Conservation (phyloP, 1,140 invertebrate species). For the Lamellibrachia luymesi region DNA sequence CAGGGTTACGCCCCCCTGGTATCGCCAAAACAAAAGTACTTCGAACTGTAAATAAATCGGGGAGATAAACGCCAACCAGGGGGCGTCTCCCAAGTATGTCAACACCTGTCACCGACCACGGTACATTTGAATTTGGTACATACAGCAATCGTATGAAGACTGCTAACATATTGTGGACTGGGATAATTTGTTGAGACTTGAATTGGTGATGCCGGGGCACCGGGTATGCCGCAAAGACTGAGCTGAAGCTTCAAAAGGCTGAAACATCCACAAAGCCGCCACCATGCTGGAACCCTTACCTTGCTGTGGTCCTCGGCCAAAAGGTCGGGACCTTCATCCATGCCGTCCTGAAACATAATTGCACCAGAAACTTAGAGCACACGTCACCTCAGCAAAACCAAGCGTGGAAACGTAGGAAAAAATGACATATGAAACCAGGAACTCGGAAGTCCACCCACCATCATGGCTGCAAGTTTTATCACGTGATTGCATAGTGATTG, state of each 20-base stretch:
- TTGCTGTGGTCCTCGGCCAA: conserved; percentile 44
- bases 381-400: neutral
- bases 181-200: neutral
- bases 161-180: neutral
- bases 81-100: neutral
- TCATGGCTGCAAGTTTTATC: conserved; percentile 55
- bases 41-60: neutral
- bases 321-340: conserved; percentile 55
- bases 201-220: too few relatives aligned
- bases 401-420: conserved; percentile 19
- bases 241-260: neutral
- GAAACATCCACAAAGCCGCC: neutral
- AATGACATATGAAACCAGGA: conserved; percentile 16
- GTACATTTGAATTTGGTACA: neutral
- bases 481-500: conserved; percentile 40
- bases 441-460: conserved; percentile 48
- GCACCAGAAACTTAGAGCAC: neutral
- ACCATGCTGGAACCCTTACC: neutral
- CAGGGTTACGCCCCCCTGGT: neutral
- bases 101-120: neutral
- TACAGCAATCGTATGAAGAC: neutral
- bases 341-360: conserved; percentile 50
- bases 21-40: neutral
- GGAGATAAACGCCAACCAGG: neutral
- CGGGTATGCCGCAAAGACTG: too few relatives aligned